Percentiles rank a stretch among this genome's conserved stretches.
Conservation (phyloP, 23 tunicate species). For the Styela plicata region DNA sequence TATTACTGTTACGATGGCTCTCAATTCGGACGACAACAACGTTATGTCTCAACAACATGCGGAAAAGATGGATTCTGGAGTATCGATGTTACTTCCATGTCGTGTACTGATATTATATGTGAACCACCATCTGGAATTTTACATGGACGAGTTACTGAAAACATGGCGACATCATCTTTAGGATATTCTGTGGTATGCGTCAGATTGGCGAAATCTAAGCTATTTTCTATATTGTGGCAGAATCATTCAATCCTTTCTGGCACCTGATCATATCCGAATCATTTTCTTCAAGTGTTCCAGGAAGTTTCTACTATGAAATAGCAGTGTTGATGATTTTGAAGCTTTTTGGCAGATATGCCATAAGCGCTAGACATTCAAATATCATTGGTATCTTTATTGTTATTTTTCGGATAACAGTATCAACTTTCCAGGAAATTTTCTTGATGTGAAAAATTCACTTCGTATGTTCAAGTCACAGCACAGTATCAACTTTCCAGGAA, state of each 20-base stretch:
- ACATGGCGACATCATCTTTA: constrained; percentile 21
- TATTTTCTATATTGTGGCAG: not conserved
- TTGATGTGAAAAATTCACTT: too few relatives aligned
- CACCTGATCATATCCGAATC: too few relatives aligned
- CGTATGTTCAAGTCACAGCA: too few relatives aligned
- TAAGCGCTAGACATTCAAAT: too few relatives aligned
- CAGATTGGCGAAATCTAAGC: not conserved
- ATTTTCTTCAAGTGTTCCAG: too few relatives aligned
- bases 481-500: too few relatives aligned
- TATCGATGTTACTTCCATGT: constrained; percentile 9
- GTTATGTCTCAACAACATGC: constrained; percentile 27
- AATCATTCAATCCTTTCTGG: not conserved
- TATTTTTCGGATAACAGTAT: too few relatives aligned
- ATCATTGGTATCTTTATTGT: too few relatives aligned
- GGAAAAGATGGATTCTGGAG: constrained; percentile 43
- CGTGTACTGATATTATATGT: constrained; percentile 44
- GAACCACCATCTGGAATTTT: constrained; percentile 28
- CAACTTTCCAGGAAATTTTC: too few relatives aligned
- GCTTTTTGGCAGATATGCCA: too few relatives aligned
- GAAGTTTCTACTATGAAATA: too few relatives aligned
- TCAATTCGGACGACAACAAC: constrained; percentile 34
- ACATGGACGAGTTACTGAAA: constrained; percentile 32
- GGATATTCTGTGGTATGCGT: constrained; percentile 22
- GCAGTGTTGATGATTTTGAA: too few relatives aligned
- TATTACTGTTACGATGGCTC: constrained; percentile 26